Base-by-base conservation (phyloP, 2,113 vertebrate species). In the Brachypteracias leptosomus region DNA sequence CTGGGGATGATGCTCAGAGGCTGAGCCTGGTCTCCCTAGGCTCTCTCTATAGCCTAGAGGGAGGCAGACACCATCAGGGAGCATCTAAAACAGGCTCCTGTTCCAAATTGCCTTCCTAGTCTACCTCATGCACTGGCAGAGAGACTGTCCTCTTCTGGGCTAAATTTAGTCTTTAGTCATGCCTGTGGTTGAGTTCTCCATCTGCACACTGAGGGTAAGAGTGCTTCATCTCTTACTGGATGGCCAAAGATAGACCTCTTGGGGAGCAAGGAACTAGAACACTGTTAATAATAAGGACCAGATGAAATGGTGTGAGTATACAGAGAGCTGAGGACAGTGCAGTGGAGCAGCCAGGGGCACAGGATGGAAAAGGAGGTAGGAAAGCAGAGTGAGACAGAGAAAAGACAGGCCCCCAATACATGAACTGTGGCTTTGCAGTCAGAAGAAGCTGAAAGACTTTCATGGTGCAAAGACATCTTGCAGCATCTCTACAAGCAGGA, bases 111-210 rank as follows among this genome's bases (percentile, higher is more conserved):
- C 47, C 57, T 92, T 90, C 36, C 51, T 96, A 36, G 38, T 36
- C 54, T 80, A 16, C 42, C 71, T 62, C 31, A 66, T 28, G 38
- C 28, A 15, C 35, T 4, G 1, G 9, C 54, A 76, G 59, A 88
- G 38, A 29, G 40, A 33, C 28, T 49, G 2, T 85, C 52, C 42
- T 87, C 42, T 81, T 65, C 35, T 47, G 36, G 44, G 42, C 42
- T 93, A 77, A 89, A 78, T 90, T 93, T 81, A 90, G 68, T 83
- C 47, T 47, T 57, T 24, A 77, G 84, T 84, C 35, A 16, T 66
- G 85, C 71, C 68, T 76, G 72, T 67, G 86, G 47, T n/a, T 26
- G 76, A 84, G 29, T 84, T 95, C 51, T 92, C 44, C 42, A n/a
- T 77, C 54, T 93, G 72, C 63, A 29, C 17, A 3, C 18, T 54